Evolutionary conservation across 2,888 invertebrate species (phyloP), one percentile per base, ranked within the genome.

Genomic region (Vandiemenella viatica): DNA sequence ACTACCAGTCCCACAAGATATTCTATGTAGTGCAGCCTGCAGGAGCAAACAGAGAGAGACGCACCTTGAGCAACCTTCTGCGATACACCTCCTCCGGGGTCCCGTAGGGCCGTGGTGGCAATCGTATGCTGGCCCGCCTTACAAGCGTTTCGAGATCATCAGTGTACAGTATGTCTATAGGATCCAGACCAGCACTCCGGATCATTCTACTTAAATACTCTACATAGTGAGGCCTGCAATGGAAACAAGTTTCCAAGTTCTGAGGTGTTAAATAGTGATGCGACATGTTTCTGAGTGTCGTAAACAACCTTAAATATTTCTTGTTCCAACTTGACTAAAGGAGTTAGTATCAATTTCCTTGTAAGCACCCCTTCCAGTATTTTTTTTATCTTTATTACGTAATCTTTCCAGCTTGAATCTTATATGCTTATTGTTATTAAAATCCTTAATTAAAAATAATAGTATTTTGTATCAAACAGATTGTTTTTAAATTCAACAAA

Each of bases 1-100:
- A 84, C 84, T 69, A 93, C 86, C 67, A 83, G 76, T 61, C 77
- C 80, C 65, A 91, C 89, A 75, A 96, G 78, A 74, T 93, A 92
- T 74, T 95, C 95, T 68, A 91, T 82, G 77, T 91, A 95, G 76
- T 95, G 95, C 65, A 77, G 73, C 77, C 93, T 95, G 53, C 55
- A 50, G 50, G 59, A 32, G 43, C 44, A 50, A 46, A 48, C 48
- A 22, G 48, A 49, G 21, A 46, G 51, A 46, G 48, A 38, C 50
- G 45, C 70, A 82, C 82, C 79, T 82, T 74, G 55, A 72, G 62
- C 53, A 83, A 73, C 59, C 73, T 71, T 58, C 70, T 70, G 63
- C 74, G 71, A 70, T 78, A 82, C 61, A 77, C 69, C 53, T 75
- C 75, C 58, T 78, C 77, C 54, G 78, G 74, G 56, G 77, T 74